Base-by-base conservation (phyloP, 2,888 invertebrate genomes). In the Tromatobia lineatoria region DNA sequence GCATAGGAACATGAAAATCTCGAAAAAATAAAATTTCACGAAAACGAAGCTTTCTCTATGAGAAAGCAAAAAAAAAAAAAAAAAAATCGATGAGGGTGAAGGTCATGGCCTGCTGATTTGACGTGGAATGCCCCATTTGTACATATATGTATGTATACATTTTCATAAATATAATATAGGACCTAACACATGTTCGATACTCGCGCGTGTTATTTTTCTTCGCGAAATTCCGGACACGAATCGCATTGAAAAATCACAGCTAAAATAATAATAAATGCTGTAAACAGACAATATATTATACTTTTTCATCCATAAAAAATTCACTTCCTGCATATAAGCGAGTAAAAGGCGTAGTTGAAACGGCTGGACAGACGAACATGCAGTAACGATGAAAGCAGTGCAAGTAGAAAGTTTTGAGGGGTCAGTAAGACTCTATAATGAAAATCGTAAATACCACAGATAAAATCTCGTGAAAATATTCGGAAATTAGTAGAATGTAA, bases 401-500 rank as follows among this genome's bases (percentile, higher is more conserved):
- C 80, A 70, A 70, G 74, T 84, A 84, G 83, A 84, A 84, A 84
- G 83, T 84, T 78, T 52, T 57, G 61, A 34, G 70, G 38, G 34
- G 38, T 42, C 11, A 13, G 45, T 42, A 29, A 73, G 34, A 50
- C 38, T 20, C 57, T 2, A 6, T 29, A 29, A n/a, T 11, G 45
- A 64, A 67, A 59, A 20, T 20, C 29, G 45, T 59, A 11, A 59
- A 34, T 2, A n/a, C n/a, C n/a, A 38, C 47, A 11, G 77, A 69
- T 69, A 57, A 77, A 15, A 61, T 42, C 13, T n/a, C 29, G 47
- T n/a, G 59, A 50, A 59, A 67, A 67, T 57, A 23, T 45, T 29
- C 15, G 71, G 57, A 15, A 73, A 59, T 73, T 57, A 42, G 57
- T 38, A n/a, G 7, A 25, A 23, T 25, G 52, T 25, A 79, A 71